Evolutionary conservation across 2,113 vertebrate genomes (phyloP).

Genomic region (Notothenia coriiceps): DNA sequence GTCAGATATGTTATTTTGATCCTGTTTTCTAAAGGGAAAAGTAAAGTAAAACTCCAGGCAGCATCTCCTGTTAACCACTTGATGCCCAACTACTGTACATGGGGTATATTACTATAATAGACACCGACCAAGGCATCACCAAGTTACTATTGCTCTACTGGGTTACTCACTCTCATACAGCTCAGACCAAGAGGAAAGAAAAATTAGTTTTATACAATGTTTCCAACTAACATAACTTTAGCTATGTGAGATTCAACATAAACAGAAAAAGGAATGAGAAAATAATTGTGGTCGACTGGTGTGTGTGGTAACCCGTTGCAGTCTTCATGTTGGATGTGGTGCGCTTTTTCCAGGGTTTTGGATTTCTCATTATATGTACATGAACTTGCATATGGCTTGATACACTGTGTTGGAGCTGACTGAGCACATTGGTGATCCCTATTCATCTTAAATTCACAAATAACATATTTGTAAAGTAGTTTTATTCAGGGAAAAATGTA

Average conservation of each 20-base stretch:
- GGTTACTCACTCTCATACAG: constrained; percentile 37
- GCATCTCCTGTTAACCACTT: constrained; percentile 2
- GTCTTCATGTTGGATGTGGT: constrained; percentile 63
- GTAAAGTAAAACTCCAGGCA: constrained; percentile 10
- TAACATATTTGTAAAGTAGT: constrained; percentile 24
- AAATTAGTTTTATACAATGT: constrained; percentile 65
- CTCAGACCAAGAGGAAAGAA: constrained; percentile 57
- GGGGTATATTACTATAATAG: constrained; percentile 7
- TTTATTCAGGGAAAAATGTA: constrained; percentile 38
- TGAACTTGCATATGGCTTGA: constrained; percentile 49
- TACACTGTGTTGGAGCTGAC: constrained; percentile 44
- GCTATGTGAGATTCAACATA: constrained; percentile 73
- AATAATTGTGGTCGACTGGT: constrained; percentile 73
- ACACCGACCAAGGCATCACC: constrained; percentile 13
- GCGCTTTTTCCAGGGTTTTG: constrained; percentile 74
- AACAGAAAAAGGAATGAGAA: constrained; percentile 78
- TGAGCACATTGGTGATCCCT: constrained; percentile 26
- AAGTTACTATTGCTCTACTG: constrained; percentile 21
- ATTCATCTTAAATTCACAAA: constrained; percentile 42
- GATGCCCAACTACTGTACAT: neutral
- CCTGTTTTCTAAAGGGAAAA: constrained; percentile 19
- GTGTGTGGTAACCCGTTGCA: constrained; percentile 70
- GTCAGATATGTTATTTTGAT: constrained; percentile 26
- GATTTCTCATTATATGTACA: constrained; percentile 70
- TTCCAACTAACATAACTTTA: constrained; percentile 74